Percentiles rank a stretch among this genome's conserved stretches.
phyloP scores from a whole-genome alignment of 2,113 vertebrate species.

The Otus sunia region DNA sequence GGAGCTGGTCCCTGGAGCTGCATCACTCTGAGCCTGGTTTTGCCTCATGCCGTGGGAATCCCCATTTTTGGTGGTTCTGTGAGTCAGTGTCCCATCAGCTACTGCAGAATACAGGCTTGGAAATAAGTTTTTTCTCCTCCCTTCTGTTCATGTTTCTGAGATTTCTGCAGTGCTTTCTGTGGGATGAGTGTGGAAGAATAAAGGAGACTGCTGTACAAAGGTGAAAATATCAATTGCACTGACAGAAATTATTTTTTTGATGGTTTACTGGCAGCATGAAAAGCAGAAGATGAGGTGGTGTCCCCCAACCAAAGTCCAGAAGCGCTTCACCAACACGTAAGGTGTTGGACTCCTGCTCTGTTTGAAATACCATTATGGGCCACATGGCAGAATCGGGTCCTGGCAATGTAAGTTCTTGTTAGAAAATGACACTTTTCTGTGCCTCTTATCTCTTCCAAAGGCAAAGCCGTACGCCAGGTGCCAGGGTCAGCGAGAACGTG shows the following conservation, averaged over 20 bases:
- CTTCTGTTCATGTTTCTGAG: not conserved
- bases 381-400: not conserved
- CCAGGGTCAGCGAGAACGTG: not conserved
- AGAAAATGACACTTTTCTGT: not conserved
- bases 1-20: too few species aligned
- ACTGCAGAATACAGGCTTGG: not conserved
- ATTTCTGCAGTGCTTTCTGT: not conserved
- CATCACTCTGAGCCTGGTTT: not conserved
- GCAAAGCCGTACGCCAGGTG: not conserved
- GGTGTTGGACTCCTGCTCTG: not conserved
- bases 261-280: not conserved
- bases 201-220: not conserved
- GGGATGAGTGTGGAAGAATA: not conserved
- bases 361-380: not conserved
- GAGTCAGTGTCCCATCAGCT: not conserved
- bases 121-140: not conserved
- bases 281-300: not conserved
- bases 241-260: not conserved
- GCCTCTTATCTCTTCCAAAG: not conserved
- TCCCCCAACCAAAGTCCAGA: not conserved
- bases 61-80: not conserved
- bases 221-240: not conserved
- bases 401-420: not conserved
- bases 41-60: rapidly evolving
- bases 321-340: not conserved